Evolutionary conservation across 2,797 vertebrate genomes (phyloP), one percentile per base, ranked within the genome.

Genomic region (Streptopelia turtur): DNA sequence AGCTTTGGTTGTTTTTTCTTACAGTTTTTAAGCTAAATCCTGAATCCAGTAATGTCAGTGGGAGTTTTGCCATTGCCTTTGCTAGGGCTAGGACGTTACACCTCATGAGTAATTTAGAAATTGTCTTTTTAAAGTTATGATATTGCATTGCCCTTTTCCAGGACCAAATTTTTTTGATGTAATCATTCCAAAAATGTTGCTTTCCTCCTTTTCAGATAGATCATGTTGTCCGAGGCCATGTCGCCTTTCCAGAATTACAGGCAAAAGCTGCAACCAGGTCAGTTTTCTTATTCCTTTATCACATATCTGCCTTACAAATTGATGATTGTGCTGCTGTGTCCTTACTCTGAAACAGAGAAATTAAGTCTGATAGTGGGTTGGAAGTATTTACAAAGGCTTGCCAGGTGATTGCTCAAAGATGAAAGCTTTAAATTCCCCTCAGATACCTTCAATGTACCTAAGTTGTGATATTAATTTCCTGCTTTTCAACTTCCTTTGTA

Each of bases 181-280:
- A 71, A 83, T 87, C 35, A 21, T 87, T 55, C 37, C 15, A 41
- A 53, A 90, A 83, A 82, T 65, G 59, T 74, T 85, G 52, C 69
- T 88, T 89, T 92, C 43, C n/a, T 97, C 88, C 97, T 87, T 97
- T 97, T 90, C 98, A 99, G 99, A 98, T 99, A 71, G 99, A 99
- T 68, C 99, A 99, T 39, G 57, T 99, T 92, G 98, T 99, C 55
- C 98, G 97, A 71, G 98, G 99, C 90, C 99, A 99, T 8, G 93
- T 97, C 7, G 98, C 99, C 65, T 99, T 98, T 97, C 75, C 97
- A 6, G 98, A 99, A 95, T 97, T 99, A 55, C 98, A 99, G 94
- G 97, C 98, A 66, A 98, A 97, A 96, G 98, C 98, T 8, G 93
- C 96, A 82, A 98, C 97, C 95, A 99, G 99, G 99, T 98, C 95